Conservation (phyloP, 2,797 vertebrate species). For the Nyctalus aviator region DNA sequence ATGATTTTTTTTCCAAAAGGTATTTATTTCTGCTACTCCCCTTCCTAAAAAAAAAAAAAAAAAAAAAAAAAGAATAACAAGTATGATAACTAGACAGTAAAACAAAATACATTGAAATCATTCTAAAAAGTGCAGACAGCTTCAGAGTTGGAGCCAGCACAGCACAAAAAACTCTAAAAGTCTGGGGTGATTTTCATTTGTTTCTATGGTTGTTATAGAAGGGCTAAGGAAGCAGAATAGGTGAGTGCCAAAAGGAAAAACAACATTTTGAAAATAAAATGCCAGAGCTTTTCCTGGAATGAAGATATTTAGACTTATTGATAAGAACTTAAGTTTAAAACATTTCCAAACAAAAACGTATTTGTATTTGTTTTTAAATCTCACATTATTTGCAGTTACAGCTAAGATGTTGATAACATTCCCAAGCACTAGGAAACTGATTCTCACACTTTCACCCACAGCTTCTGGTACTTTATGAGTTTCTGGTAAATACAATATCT, state of each 20-base stretch:
- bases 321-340: constrained; percentile 67
- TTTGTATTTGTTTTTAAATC: constrained; percentile 69
- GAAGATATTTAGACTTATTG: constrained; percentile 57
- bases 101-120: neutral
- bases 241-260: neutral
- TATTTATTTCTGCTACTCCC: neutral
- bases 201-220: neutral
- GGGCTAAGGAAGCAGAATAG: neutral
- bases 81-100: neutral
- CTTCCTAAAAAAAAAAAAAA: constrained; percentile 1
- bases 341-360: constrained; percentile 49
- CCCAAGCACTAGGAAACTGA: constrained; percentile 59
- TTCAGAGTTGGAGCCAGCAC: neutral
- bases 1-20: neutral
- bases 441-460: constrained; percentile 75
- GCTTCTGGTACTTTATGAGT: constrained; percentile 59
- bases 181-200: neutral
- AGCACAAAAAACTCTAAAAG: neutral
- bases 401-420: constrained; percentile 61
- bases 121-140: neutral
- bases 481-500: constrained; percentile 65
- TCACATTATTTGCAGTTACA: constrained; percentile 73
- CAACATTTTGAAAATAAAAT: constrained; percentile 54
- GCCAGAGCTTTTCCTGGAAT: neutral
- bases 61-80: neutral